Evolutionary conservation across 2,113 vertebrate genomes (phyloP), one percentile per base, ranked within the genome.

Genomic region (Casuarius casuarius): DNA sequence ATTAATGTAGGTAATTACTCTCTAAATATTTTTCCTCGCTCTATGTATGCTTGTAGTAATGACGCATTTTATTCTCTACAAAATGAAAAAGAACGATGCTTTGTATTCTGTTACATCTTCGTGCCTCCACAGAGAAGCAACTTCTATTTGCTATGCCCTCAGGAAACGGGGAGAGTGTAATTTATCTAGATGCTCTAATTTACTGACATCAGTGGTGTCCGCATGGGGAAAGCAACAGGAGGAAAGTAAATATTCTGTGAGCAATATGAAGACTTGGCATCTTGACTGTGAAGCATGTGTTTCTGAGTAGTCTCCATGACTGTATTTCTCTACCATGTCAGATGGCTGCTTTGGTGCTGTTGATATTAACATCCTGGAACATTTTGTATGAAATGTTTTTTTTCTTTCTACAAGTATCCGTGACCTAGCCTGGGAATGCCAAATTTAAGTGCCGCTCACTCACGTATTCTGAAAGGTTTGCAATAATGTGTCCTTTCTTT

Each of bases 401-500:
- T 73, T 56, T 28, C 35, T 74, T 74, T 19, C n/a, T 18, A 21
- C 35, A 48, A 80, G 52, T 48, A 46, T 58, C 31, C 10, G 2
- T 12, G 18, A 73, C 35, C 46, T 91, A 48, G 71, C 65, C 46
- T 72, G 51, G 44, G 91, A 93, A 84, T 73, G 61, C 76, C 86
- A 33, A 25, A 62, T 65, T 19, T 58, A 71, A 87, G 51, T 68
- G 76, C 42, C 28, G 3, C 29, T 91, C 17, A 3, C 40, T 63
- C 87, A 21, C 10, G 2, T 59, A 13, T 59, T 12, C 44, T 28
- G 31, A 52, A 82, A 78, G 76, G 5, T 59, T 20, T 94, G 78
- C 94, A 88, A 70, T 76, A 58, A 63, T 67, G n/a, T 93, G 66
- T 84, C 83, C 81, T 97, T 87, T 91, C 84, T 97, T 68, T 95